Evolutionary conservation across 2,888 invertebrate species (phyloP).

Genomic region (Cheilosia urbana): DNA sequence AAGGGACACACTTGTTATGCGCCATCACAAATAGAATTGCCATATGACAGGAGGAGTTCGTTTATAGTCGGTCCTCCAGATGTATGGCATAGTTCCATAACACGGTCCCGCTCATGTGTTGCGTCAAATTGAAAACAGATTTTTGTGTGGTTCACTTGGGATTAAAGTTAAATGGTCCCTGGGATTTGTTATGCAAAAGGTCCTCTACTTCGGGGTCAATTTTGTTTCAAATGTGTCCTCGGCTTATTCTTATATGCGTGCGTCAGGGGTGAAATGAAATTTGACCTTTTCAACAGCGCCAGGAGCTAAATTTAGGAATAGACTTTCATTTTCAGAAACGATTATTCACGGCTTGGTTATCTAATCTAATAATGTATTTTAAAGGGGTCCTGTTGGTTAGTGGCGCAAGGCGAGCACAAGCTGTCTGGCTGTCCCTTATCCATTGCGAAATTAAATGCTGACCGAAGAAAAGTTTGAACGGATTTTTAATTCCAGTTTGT

Average conservation of each 20-base stretch:
- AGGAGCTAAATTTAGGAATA: conserved; percentile 45
- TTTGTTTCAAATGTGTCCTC: conserved; percentile 25
- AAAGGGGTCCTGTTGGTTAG: neutral
- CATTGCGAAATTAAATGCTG: neutral
- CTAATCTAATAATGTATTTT: conserved; percentile 28
- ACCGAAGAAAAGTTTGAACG: neutral
- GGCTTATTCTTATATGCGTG: neutral
- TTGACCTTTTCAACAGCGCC: conserved; percentile 56
- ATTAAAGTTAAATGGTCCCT: conserved; percentile 25
- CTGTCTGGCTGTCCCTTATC: neutral
- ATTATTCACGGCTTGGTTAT: conserved; percentile 7
- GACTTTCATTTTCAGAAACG: conserved; percentile 23
- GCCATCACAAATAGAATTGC: conserved; percentile 43
- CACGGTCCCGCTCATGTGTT: neutral
- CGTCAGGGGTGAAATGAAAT: conserved; percentile 44
- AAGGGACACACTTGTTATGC: conserved; percentile 22
- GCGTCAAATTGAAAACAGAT: conserved; percentile 51
- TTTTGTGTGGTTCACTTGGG: conserved; percentile 20
- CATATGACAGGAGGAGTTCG: neutral
- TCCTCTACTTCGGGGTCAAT: neutral
- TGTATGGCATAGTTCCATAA: conserved; percentile 13
- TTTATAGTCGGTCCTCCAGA: conserved; percentile 13
- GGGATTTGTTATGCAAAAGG: conserved; percentile 48
- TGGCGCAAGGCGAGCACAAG: neutral
- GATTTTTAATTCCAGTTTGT: neutral